phyloP scores from a whole-genome alignment of 2,113 vertebrate species.

The Pavo muticus region DNA sequence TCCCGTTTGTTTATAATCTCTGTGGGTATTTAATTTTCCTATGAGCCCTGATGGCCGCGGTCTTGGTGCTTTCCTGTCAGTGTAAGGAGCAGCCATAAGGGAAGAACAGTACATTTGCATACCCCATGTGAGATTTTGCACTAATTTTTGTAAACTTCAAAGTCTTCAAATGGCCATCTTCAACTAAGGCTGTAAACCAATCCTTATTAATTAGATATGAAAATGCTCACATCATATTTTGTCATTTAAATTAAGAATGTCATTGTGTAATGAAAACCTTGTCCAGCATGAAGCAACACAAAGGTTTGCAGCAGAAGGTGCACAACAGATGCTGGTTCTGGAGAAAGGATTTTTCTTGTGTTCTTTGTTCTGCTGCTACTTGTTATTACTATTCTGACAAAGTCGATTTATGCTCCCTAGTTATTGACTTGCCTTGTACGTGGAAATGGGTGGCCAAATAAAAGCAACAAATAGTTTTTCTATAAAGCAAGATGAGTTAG shows the following conservation, averaged over 20 bases:
- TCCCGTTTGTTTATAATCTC: background rate
- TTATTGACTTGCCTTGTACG: background rate
- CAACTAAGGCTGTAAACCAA: background rate
- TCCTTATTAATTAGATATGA: background rate
- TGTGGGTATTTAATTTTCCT: background rate
- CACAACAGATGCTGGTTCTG: conserved; percentile 21
- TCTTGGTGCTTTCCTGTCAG: background rate
- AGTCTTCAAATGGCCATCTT: background rate
- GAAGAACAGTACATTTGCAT: background rate
- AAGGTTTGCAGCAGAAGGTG: background rate
- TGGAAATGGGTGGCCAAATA: background rate
- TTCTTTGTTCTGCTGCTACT: conserved; percentile 23
- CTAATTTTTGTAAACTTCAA: conserved; percentile 5
- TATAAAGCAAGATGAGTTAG: background rate
- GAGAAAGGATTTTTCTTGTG: conserved; percentile 1
- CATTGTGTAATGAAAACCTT: background rate
- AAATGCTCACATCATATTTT: background rate
- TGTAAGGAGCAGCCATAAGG: background rate
- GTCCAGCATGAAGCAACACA: accelerated
- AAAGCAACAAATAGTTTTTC: background rate
- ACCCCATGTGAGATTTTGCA: background rate
- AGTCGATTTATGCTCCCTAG: conserved; percentile 44
- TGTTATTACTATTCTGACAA: conserved; percentile 55
- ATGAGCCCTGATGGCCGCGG: background rate
- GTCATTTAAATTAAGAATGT: background rate